Percentiles rank a stretch among this genome's conserved stretches.
Evolutionary conservation across 2,888 invertebrate genomes (phyloP).

Genomic region (Xestia xanthographa): DNA sequence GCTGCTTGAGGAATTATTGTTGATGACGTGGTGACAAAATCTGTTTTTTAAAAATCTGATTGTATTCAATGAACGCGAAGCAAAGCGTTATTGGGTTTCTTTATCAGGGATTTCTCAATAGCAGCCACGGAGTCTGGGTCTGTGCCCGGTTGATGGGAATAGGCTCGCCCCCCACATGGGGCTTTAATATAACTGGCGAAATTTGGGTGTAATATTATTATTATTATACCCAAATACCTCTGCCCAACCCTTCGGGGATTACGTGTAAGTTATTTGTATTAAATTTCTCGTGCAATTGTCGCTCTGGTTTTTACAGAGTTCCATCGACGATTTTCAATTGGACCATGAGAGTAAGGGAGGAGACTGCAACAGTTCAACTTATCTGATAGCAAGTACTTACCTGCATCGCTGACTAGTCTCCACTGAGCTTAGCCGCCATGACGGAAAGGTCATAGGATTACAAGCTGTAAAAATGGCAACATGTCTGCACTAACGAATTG

Average conservation of each 20-base stretch:
- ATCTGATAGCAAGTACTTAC: not conserved
- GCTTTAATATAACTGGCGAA: no score
- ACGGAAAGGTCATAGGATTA: not conserved
- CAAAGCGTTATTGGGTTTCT: no score
- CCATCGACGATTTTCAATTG: not conserved
- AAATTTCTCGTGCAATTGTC: not conserved
- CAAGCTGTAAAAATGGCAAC: not conserved
- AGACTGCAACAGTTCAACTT: not conserved
- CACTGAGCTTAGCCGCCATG: not conserved
- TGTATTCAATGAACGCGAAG: not conserved
- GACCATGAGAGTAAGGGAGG: not conserved
- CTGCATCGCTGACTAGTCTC: not conserved
- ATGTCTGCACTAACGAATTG: not conserved
- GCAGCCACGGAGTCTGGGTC: no score
- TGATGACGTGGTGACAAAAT: not conserved
- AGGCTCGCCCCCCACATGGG: no score
- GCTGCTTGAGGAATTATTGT: conserved; percentile 19
- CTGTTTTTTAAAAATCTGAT: not conserved
- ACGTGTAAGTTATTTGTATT: not conserved
- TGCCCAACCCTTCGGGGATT: no score
- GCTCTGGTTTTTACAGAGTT: no score
- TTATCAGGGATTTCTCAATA: no score
- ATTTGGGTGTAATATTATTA: no score
- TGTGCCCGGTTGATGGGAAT: no score
- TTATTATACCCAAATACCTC: no score